A percentile compares a stretch with the other conserved stretches of the same genome.
Conservation (phyloP, 2,888 invertebrate genomes). For the Pterobdella sp. region DNA sequence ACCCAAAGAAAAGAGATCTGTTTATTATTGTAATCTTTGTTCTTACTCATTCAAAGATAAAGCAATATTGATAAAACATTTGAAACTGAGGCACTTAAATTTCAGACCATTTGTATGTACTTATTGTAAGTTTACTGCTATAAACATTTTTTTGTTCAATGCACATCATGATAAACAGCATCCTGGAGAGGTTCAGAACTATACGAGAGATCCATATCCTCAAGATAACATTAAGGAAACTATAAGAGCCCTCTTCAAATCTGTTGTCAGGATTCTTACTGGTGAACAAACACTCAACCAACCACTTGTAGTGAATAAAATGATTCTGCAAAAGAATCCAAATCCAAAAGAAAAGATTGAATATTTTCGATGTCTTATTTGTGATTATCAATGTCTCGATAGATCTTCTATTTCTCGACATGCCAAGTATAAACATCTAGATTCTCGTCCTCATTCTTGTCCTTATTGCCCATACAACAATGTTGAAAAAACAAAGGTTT, state of each 20-base stretch:
- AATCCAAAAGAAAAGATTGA: background rate
- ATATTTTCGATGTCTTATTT: slow-evolving; percentile 32
- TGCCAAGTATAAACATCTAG: slow-evolving; percentile 36
- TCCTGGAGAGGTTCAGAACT: slow-evolving; percentile 14
- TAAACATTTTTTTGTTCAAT: slow-evolving; percentile 26
- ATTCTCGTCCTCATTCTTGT: slow-evolving; percentile 34
- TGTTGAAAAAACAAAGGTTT: slow-evolving; percentile 37
- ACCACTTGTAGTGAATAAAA: too few relatives aligned
- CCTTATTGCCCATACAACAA: slow-evolving; percentile 36
- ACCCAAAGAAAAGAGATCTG: background rate
- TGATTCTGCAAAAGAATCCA: background rate
- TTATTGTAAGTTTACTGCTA: slow-evolving; percentile 29
- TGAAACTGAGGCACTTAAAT: slow-evolving; percentile 29
- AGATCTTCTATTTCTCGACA: slow-evolving; percentile 36
- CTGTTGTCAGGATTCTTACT: background rate
- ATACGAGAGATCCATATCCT: background rate
- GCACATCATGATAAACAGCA: slow-evolving; percentile 25
- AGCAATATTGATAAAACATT: slow-evolving; percentile 26
- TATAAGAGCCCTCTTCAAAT: background rate
- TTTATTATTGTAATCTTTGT: slow-evolving; percentile 30
- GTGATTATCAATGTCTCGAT: slow-evolving; percentile 33
- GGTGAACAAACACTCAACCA: background rate
- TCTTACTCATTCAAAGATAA: slow-evolving; percentile 22
- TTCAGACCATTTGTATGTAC: slow-evolving; percentile 30
- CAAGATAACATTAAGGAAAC: background rate